Conservation (phyloP, 2,113 vertebrate species). For the Cyphomyrus discorhynchus region DNA sequence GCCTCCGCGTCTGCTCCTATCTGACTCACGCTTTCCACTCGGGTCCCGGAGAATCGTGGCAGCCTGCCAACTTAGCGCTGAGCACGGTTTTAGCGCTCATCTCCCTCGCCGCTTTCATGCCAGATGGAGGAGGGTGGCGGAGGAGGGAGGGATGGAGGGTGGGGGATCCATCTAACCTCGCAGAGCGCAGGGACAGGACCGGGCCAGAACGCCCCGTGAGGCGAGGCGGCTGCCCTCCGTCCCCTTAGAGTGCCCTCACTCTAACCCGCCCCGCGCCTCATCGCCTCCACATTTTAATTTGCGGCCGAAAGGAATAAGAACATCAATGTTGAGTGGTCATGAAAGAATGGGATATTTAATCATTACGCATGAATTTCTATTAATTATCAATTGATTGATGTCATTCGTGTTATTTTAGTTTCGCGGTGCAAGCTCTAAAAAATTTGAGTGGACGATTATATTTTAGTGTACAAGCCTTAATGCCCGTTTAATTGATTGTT, state of each 20-base stretch:
- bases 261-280: background rate
- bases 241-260: background rate
- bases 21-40: constrained; percentile 9
- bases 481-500: constrained; percentile 14
- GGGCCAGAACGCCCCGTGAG: background rate
- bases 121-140: background rate
- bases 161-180: background rate
- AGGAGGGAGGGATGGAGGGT: background rate
- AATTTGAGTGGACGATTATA: constrained; percentile 1
- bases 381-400: constrained; percentile 16
- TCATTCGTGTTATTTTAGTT: background rate
- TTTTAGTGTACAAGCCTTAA: constrained; percentile 18
- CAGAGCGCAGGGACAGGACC: background rate
- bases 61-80: background rate
- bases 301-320: background rate
- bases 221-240: background rate
- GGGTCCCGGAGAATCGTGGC: background rate
- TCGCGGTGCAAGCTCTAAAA: background rate
- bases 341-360: background rate
- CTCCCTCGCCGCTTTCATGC: background rate
- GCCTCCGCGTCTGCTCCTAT: background rate
- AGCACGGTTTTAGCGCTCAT: background rate
- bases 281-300: background rate
- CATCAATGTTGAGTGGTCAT: background rate
- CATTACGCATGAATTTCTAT: background rate